Evolutionary conservation across 1,140 invertebrate genomes (phyloP), one percentile per base, ranked within the genome.

Genomic region (Drosophila subobscura): DNA sequence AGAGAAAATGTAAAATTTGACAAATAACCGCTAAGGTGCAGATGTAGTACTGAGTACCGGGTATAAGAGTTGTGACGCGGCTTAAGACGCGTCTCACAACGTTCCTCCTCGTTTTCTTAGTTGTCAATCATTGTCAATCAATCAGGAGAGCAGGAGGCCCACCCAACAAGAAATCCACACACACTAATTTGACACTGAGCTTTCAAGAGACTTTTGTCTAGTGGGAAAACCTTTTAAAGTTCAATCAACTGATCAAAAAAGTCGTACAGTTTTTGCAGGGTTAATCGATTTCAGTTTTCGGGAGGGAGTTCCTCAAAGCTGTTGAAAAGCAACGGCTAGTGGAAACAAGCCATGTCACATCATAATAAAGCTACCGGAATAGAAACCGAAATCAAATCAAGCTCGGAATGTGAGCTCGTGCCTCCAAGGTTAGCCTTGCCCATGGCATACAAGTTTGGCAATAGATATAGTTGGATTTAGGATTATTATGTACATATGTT

Each of bases 91-190:
- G n/a, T n/a, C n/a, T n/a, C n/a, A n/a, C n/a, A n/a, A n/a, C n/a
- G n/a, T n/a, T n/a, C n/a, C n/a, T n/a, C n/a, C n/a, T n/a, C n/a
- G n/a, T n/a, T n/a, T n/a, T n/a, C n/a, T n/a, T n/a, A n/a, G n/a
- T 53, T 68, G 64, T 56, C 66, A 68, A 68, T 68, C 64, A 68
- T 56, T 68, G 66, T 68, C 66, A 68, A 68, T 68, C 64, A 68
- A 37, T 37, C 63, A 49, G 33, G 42, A 42, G 42, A 54, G 20
- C 50, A 23, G 33, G 16, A 44, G 10, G 65, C 50, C 66, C 66
- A 68, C 66, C 66, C 66, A 68, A 33, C 33, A 20, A 41, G 51
- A 47, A 41, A 25, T 33, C 64, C 12, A 22, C 33, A 37, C 10
- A 47, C 40, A 47, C 16, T 8, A 23, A 49, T 68, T 49, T 68